Conservation (phyloP, 2,797 vertebrate genomes). For the Monodelphis domestica region DNA sequence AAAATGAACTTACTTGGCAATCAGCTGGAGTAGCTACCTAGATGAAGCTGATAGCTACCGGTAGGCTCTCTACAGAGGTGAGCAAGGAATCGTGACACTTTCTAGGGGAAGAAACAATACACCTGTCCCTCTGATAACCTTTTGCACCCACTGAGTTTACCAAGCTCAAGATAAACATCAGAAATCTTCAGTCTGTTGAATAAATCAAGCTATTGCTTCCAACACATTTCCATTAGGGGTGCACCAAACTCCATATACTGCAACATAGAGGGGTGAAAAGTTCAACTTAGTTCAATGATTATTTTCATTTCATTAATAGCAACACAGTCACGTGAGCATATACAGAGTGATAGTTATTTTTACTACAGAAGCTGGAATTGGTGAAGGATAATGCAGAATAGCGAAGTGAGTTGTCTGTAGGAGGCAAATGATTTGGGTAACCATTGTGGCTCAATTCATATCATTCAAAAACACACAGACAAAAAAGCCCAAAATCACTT, state of each 20-base stretch:
- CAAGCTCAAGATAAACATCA: conserved; percentile 74
- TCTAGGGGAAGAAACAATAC: conserved; percentile 66
- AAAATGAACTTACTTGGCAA: not conserved
- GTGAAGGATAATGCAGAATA: not conserved
- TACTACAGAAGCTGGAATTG: not conserved
- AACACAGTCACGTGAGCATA: not conserved
- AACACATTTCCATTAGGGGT: conserved; percentile 40
- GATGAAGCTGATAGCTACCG: not conserved
- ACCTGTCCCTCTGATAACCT: conserved; percentile 79
- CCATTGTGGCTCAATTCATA: not conserved
- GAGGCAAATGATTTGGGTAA: not conserved
- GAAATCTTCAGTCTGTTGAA: conserved; percentile 68
- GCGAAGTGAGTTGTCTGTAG: not conserved
- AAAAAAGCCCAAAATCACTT: not conserved
- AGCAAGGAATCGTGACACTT: conserved; percentile 61
- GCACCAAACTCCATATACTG: not conserved
- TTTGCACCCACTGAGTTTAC: conserved; percentile 59
- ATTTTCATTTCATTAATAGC: not conserved
- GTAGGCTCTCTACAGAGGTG: not conserved
- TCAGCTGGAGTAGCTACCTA: not conserved
- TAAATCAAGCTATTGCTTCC: conserved; percentile 55
- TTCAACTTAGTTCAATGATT: conserved; percentile 20
- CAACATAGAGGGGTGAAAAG: not conserved
- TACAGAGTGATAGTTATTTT: not conserved
- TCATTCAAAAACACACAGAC: not conserved